A percentile compares a stretch with the other conserved stretches of the same genome.
Evolutionary conservation across 2,797 vertebrate genomes (phyloP).

Genomic region (Silurus lanzhouensis): DNA sequence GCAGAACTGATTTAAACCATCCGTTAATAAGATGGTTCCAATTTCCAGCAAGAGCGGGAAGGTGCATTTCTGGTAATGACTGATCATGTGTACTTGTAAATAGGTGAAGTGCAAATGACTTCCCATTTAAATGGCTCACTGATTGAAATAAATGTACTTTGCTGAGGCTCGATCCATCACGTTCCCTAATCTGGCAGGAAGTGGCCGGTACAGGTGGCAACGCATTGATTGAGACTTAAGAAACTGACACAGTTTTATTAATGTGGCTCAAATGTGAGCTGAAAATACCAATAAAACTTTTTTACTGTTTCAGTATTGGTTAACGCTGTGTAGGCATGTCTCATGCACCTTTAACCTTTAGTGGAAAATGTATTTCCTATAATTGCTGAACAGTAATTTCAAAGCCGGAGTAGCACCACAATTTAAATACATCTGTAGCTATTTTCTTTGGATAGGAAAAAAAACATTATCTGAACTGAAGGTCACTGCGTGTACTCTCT

Average conservation of each 20-base stretch:
- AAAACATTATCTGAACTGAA: not conserved
- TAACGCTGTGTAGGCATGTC: not conserved
- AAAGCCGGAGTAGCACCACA: not conserved
- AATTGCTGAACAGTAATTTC: conserved; percentile 18
- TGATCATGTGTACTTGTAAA: conserved; percentile 57
- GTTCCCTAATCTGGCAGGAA: conserved; percentile 45
- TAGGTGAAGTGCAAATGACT: conserved; percentile 56
- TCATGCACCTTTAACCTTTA: not conserved
- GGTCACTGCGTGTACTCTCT: not conserved
- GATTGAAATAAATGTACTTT: conserved; percentile 49
- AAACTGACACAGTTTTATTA: conserved; percentile 24
- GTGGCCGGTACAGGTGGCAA: conserved; percentile 37
- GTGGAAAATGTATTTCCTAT: not conserved
- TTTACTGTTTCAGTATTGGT: not conserved
- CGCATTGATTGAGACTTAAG: conserved; percentile 30
- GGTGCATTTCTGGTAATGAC: conserved; percentile 53
- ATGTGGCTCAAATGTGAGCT: conserved; percentile 20
- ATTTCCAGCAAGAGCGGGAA: conserved; percentile 53
- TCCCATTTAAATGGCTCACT: conserved; percentile 46
- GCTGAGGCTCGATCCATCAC: conserved; percentile 34
- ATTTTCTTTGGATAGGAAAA: not conserved
- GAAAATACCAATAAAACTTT: conserved; percentile 11
- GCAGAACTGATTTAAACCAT: conserved; percentile 58
- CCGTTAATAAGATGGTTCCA: conserved; percentile 55
- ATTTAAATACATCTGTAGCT: conserved; percentile 6